Base-by-base conservation (phyloP, 1,140 invertebrate species). In the Ceratina calcarata region DNA sequence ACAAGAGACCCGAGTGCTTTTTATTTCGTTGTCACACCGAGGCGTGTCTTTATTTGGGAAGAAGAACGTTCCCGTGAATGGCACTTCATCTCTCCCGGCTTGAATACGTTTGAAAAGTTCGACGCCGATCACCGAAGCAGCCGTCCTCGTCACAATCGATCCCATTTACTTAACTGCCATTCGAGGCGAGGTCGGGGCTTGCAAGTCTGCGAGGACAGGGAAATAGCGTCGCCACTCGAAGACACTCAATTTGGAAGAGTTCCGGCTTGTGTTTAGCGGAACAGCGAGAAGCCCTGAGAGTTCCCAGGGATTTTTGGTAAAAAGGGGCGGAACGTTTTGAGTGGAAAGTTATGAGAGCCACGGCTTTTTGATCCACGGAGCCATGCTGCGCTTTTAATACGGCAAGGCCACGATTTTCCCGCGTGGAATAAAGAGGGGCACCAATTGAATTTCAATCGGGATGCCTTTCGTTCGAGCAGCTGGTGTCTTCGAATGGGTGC, bases 141-240 rank as follows among this genome's bases (percentile, higher is more conserved):
- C 55, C 62, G 72, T 15, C 51, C 77, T 68, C 71, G 74, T 73
- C 80, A 73, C 69, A 67, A 79, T 62, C 82, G 71, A 86, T 86
- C 68, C 83, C 83, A 82, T 86, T 86, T 86, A 85, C 80, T 85
- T 85, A 85, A 86, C 84, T 82, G 81, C 71, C 70, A 67, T 66
- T 82, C 62, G 80, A 72, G 55, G 32, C 69, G 18, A 32, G 68
- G 49, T 73, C 55, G 49, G 32, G 74, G 51, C 73, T 55, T 62
- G 81, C 71, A 20, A 16, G 7, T 20, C 16, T 22, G 18, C 45
- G n/a, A 10, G 10, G 20, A 15, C 62, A 68, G 13, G 37, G 22
- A 76, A 67, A 76, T 16, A 58, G 16, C 32, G 2, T 3, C 22
- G 18, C 13, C 18, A n/a, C 53, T 24, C 66, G 16, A 18, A 32